These are phyloP conservation scores for Campoplex nolae DNA, from an alignment of 2,888 invertebrate species.

Conservation along the genomic window DNA sequence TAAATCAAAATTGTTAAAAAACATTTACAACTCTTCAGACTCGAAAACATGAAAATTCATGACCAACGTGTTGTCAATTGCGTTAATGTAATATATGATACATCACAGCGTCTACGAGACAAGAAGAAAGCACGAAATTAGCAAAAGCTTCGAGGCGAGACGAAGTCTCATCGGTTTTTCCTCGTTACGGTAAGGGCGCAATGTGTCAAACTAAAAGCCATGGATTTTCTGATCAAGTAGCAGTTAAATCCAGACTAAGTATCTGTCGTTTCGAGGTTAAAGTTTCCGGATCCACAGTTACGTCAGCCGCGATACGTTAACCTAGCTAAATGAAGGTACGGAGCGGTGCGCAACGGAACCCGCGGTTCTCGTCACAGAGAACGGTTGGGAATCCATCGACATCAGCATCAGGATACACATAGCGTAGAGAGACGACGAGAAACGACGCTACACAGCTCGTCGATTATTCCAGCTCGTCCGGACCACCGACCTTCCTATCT, in stretches of 20 bases:
- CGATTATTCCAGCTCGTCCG: conserved; percentile 65
- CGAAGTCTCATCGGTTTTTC: conserved; percentile 44
- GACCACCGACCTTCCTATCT: conserved; percentile 44
- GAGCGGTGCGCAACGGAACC: conserved; percentile 56
- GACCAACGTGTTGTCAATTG: background rate
- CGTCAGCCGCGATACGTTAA: conserved; percentile 78
- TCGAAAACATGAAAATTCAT: background rate
- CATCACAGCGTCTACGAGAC: background rate
- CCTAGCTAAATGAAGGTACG: conserved; percentile 68
- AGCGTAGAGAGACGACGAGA: conserved; percentile 22
- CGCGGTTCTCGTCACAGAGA: conserved; percentile 55
- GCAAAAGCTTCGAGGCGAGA: conserved; percentile 18
- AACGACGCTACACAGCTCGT: conserved; percentile 51
- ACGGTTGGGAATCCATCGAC: conserved; percentile 65
- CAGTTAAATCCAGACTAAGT: conserved; percentile 82
- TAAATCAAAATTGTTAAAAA: background rate
- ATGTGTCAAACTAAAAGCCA: conserved; percentile 78
- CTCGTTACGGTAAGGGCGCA: conserved; percentile 67
- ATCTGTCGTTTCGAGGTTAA: conserved; percentile 79
- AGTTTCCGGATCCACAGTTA: conserved; percentile 77
- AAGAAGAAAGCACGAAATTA: conserved; percentile 11
- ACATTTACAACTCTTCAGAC: background rate
- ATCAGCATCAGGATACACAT: conserved; percentile 48
- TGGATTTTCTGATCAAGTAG: conserved; percentile 82
- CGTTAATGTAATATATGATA: background rate